Conservation (phyloP, 2,888 invertebrate species). For the Atethmia centrago region DNA sequence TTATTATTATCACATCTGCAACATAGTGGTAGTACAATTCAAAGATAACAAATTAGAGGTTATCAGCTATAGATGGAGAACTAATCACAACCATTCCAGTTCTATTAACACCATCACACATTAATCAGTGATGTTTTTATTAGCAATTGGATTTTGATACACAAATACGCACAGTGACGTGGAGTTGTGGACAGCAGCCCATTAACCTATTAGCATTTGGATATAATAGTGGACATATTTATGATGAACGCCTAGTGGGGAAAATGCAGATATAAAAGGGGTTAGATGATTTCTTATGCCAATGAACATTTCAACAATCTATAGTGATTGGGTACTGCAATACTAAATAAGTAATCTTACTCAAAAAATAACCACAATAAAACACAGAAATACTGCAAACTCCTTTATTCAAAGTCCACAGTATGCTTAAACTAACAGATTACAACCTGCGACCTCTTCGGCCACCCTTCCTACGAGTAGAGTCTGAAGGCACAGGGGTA, state of each 20-base stretch:
- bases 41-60: not conserved
- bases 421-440: conserved; percentile 88
- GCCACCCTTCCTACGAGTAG: conserved; percentile 99
- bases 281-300: too few species aligned
- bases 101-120: too few species aligned
- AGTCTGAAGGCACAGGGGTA: conserved; percentile 99
- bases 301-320: not conserved
- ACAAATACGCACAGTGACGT: too few species aligned
- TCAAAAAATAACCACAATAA: conserved; percentile 59
- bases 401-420: conserved; percentile 86
- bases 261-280: too few species aligned
- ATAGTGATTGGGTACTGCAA: not conserved
- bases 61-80: not conserved
- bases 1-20: not conserved
- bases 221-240: not conserved
- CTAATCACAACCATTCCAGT: too few species aligned
- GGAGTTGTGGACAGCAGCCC: too few species aligned
- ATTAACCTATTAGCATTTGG: too few species aligned
- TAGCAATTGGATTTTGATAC: not conserved
- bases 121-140: not conserved
- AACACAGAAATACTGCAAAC: conserved; percentile 79
- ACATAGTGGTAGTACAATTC: not conserved
- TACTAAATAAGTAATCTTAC: not conserved
- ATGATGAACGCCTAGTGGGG: too few species aligned
- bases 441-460: conserved; percentile 99